These are phyloP conservation scores for Lerema accius DNA, from an alignment of 1,140 invertebrate genomes.

Conservation along the genomic window DNA sequence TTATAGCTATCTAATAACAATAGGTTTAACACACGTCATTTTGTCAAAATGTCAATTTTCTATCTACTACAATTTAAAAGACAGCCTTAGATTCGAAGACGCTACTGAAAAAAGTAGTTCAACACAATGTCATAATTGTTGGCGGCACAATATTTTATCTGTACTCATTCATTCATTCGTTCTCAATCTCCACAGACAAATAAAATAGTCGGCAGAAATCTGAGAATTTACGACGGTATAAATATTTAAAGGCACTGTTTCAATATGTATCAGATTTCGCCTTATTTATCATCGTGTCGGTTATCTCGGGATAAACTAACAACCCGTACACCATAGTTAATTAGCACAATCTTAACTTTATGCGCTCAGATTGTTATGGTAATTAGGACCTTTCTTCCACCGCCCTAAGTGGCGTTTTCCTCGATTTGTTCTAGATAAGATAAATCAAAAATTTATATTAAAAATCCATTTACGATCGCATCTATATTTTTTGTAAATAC, in stretches of 20 bases:
- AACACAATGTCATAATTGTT: too few relatives aligned
- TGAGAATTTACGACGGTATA: conserved; percentile 19
- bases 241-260: conserved; percentile 48
- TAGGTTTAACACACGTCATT: too few relatives aligned
- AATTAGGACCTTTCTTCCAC: conserved; percentile 56
- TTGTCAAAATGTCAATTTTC: too few relatives aligned
- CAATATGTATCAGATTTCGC: conserved; percentile 64
- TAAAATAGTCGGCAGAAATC: conserved; percentile 37
- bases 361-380: conserved; percentile 75
- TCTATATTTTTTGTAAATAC: conserved; percentile 33
- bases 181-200: conserved; percentile 35
- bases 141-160: too few relatives aligned
- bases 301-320: conserved; percentile 68
- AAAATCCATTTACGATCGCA: conserved; percentile 54
- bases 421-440: conserved; percentile 74
- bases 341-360: conserved; percentile 75
- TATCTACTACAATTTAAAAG: too few relatives aligned
- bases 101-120: too few relatives aligned
- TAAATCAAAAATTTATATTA: conserved; percentile 66
- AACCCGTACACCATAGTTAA: conserved; percentile 64
- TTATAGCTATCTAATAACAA: too few relatives aligned
- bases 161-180: neutral
- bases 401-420: conserved; percentile 68
- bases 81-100: too few relatives aligned
- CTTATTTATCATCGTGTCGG: conserved; percentile 69